Evolutionary conservation across 2,113 vertebrate genomes (phyloP), one percentile per base, ranked within the genome.

Genomic region (Oncorhynchus nerka): DNA sequence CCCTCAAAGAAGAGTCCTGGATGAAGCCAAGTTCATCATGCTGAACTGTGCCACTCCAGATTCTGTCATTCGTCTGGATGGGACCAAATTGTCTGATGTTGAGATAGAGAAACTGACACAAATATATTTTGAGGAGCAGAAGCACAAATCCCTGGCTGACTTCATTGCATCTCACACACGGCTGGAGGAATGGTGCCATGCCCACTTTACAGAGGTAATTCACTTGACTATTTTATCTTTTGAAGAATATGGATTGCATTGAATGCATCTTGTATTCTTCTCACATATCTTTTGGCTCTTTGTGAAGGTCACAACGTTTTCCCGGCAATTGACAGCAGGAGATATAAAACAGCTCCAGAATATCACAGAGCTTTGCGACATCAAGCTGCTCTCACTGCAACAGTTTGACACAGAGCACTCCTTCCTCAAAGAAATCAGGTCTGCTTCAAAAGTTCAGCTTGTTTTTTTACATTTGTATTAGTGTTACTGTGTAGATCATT

Each of bases 351-450:
- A 95, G 70, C 85, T 93, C 30, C 81, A 80, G 1, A 92, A 92
- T 68, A 73, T 93, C 59, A 61, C 59, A 61, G 59, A n/a, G 7
- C 70, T 72, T 59, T 87, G 80, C 8, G 88, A 73, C 45, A 90
- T 92, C 55, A 91, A 89, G n/a, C 80, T 98, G 70, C 90, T 97
- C 24, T 96, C 92, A 0, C 92, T 99, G 70, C 96, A 98, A 76
- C 96, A 96, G 88, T 99, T 98, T 87, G 96, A 99, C 89, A 99
- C 96, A 0, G 97, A 99, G 74, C 90, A 94, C 61, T 96, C 97
- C 0, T 99, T 97, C 85, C 89, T 98, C 73, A 97, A 93, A 89
- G 89, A 93, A 78, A 95, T 99, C 82, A 92, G 94, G 97, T 98
- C 85, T 91, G 94, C 20, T 3, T 20, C 3, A 34, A 34, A 34